These are phyloP conservation scores for Prorops nasuta DNA, from an alignment of 1,140 invertebrate species.

Conservation along the genomic window DNA sequence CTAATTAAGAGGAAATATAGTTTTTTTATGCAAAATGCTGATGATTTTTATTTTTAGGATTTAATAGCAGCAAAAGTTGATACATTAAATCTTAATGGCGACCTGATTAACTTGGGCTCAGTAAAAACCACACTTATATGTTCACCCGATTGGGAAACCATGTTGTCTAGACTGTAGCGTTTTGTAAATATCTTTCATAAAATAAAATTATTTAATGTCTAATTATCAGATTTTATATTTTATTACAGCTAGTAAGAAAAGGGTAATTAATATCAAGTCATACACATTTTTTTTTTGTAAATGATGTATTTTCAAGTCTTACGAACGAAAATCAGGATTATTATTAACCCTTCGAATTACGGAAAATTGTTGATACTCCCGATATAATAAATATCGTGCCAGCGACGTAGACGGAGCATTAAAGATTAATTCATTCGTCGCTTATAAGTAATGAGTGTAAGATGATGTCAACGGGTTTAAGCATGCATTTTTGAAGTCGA, in stretches of 20 bases:
- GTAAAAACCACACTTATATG: slow-evolving; percentile 42
- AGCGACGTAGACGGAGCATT: too few relatives aligned
- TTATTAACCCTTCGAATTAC: too few relatives aligned
- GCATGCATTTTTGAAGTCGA: too few relatives aligned
- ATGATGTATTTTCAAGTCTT: slow-evolving; percentile 26
- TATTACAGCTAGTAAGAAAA: background rate
- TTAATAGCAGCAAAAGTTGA: slow-evolving; percentile 45
- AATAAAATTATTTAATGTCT: background rate
- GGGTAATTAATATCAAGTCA: too few relatives aligned
- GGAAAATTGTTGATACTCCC: too few relatives aligned
- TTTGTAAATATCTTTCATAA: too few relatives aligned
- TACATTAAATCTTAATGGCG: slow-evolving; percentile 32
- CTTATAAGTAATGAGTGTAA: too few relatives aligned
- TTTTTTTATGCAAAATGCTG: background rate
- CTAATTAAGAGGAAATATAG: too few relatives aligned
- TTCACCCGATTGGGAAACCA: slow-evolving; percentile 45
- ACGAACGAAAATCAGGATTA: too few relatives aligned
- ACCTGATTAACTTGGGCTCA: slow-evolving; percentile 47
- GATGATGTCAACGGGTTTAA: too few relatives aligned
- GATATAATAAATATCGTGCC: too few relatives aligned
- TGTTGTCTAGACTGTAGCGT: slow-evolving; percentile 30
- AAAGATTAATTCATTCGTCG: too few relatives aligned
- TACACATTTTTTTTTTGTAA: slow-evolving; percentile 19
- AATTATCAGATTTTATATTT: background rate
- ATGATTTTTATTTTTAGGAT: slow-evolving; percentile 38